Conservation (phyloP, 2,113 vertebrate genomes). For the Raphicerus campestris region DNA sequence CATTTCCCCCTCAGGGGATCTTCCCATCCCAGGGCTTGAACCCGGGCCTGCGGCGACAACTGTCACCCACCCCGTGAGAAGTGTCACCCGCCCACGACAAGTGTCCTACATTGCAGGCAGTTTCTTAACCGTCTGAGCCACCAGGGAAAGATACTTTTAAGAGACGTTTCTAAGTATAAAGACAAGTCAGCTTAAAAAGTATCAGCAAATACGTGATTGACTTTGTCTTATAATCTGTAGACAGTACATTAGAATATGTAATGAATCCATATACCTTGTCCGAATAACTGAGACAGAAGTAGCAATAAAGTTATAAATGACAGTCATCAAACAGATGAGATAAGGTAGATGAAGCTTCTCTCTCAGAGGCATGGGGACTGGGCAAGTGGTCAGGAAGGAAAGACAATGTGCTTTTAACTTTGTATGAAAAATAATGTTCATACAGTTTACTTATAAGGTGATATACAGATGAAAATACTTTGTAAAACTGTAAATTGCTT, state of each 20-base stretch:
- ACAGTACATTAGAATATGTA: neutral
- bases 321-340: neutral
- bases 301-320: neutral
- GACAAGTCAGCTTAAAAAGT: neutral
- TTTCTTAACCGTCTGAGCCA: neutral
- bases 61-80: too few relatives aligned
- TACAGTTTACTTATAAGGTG: neutral
- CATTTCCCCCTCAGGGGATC: neutral
- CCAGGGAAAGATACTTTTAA: neutral
- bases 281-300: neutral
- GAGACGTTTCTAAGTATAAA: neutral
- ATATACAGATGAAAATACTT: rapidly evolving
- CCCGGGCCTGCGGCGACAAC: too few relatives aligned
- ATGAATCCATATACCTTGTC: neutral
- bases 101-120: neutral
- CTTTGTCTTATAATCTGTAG: neutral
- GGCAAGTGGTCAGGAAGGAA: neutral
- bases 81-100: too few relatives aligned
- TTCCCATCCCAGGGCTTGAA: neutral
- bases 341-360: neutral
- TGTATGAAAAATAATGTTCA: neutral
- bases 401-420: neutral
- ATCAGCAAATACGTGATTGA: neutral
- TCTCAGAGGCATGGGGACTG: neutral
- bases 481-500: neutral